Evolutionary conservation across 2,113 vertebrate genomes (phyloP).

Genomic region (Salvelinus namaycush): DNA sequence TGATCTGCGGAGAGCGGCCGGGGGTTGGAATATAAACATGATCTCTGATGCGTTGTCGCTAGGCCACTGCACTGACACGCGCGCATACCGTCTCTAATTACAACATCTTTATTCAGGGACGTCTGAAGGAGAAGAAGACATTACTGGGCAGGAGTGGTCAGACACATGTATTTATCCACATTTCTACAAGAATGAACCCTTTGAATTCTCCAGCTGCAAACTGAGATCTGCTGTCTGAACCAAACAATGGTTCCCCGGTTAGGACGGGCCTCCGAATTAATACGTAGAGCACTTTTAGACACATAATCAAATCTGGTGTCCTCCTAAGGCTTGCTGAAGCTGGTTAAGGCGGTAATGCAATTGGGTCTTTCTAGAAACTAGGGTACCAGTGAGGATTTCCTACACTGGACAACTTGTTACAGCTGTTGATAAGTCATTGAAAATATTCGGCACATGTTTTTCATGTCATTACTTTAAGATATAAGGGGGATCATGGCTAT

Average conservation of each 20-base stretch:
- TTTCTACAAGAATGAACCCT: too few relatives aligned
- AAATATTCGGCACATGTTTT: too few relatives aligned
- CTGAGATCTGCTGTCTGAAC: slow-evolving; percentile 5
- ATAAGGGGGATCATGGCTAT: too few relatives aligned
- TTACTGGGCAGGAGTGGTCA: background rate
- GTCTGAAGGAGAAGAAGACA: background rate
- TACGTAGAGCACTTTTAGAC: slow-evolving; percentile 50
- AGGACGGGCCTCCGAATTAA: too few relatives aligned
- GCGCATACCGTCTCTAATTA: slow-evolving; percentile 1
- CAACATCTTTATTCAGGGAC: slow-evolving; percentile 17
- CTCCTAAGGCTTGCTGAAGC: slow-evolving; percentile 65
- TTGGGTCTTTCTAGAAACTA: slow-evolving; percentile 32
- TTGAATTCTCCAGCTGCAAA: background rate
- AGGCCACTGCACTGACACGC: background rate
- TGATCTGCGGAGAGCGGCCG: background rate
- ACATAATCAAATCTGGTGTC: slow-evolving; percentile 77
- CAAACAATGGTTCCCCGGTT: background rate
- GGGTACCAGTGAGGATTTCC: too few relatives aligned
- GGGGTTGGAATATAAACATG: slow-evolving; percentile 30
- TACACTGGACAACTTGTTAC: too few relatives aligned
- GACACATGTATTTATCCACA: too few relatives aligned
- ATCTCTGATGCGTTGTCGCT: background rate
- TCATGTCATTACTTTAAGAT: too few relatives aligned
- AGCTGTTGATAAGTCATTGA: too few relatives aligned
- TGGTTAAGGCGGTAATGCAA: slow-evolving; percentile 74